Evolutionary conservation across 2,113 vertebrate genomes (phyloP).

Genomic region (Entelurus aequoreus): DNA sequence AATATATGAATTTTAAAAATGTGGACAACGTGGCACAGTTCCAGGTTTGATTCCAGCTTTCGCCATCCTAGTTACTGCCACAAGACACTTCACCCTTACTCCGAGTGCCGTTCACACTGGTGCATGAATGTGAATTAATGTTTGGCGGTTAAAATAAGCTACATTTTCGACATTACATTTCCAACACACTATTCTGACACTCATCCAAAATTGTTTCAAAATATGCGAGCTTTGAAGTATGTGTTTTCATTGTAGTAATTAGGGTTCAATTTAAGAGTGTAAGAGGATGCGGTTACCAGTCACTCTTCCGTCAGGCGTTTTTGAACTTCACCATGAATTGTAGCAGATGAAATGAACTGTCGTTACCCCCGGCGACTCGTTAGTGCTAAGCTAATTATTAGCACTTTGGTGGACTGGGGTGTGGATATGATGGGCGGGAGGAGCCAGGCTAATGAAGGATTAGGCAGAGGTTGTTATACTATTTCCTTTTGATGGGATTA

Average conservation of each 20-base stretch:
- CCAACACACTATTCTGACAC: neutral
- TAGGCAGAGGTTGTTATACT: slow-evolving; percentile 64
- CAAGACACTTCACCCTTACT: too few relatives aligned
- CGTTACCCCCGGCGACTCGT: slow-evolving; percentile 61
- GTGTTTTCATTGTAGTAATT: neutral
- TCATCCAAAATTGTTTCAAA: neutral
- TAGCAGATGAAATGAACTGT: slow-evolving; percentile 39
- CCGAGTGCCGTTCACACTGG: too few relatives aligned
- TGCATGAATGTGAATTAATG: too few relatives aligned
- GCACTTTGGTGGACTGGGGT: slow-evolving; percentile 24
- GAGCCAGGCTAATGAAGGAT: slow-evolving; percentile 68
- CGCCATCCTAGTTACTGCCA: too few relatives aligned
- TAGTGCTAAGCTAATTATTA: slow-evolving; percentile 65
- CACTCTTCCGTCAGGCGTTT: slow-evolving; percentile 24
- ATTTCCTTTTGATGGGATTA: slow-evolving; percentile 73
- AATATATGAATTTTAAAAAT: too few relatives aligned
- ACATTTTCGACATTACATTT: too few relatives aligned
- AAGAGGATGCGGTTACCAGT: slow-evolving; percentile 1
- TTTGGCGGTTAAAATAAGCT: too few relatives aligned
- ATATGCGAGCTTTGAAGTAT: neutral
- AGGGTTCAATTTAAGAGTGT: neutral
- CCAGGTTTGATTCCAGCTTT: too few relatives aligned
- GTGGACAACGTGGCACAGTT: too few relatives aligned
- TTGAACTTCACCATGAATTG: slow-evolving; percentile 32
- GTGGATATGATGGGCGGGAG: slow-evolving; percentile 56